phyloP scores from a whole-genome alignment of 2,888 invertebrate genomes.

The Bugulina stolonifera region DNA sequence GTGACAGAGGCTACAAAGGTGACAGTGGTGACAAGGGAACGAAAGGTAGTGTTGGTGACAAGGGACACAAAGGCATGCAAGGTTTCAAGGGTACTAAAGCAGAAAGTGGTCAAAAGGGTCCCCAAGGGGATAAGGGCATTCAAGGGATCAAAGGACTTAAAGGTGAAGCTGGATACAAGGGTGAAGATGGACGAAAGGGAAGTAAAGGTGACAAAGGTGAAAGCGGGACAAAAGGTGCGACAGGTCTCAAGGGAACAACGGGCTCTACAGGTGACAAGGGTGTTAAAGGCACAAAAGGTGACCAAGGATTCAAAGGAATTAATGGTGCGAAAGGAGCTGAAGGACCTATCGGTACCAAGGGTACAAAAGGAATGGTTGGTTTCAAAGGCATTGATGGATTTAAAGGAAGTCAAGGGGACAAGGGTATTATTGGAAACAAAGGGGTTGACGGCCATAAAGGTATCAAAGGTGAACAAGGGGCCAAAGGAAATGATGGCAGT shows the following conservation, averaged over 20 bases:
- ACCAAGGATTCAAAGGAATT: constrained; percentile 29
- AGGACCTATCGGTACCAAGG: constrained; percentile 21
- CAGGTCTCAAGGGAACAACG: not conserved
- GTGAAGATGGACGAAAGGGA: not conserved
- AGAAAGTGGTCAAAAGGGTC: constrained; percentile 1
- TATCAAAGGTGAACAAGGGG: constrained; percentile 8
- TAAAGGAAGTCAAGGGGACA: constrained; percentile 25
- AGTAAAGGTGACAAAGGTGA: not conserved
- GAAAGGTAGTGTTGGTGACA: not conserved
- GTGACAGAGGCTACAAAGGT: not conserved
- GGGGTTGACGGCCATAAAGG: constrained; percentile 4
- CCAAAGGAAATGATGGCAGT: not conserved
- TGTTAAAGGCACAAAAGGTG: not conserved
- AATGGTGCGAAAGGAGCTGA: not conserved
- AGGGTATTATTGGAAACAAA: constrained; percentile 27
- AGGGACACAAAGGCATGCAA: not conserved
- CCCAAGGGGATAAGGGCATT: not conserved
- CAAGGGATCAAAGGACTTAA: not conserved
- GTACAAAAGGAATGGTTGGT: constrained; percentile 27
- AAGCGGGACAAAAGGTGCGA: not conserved
- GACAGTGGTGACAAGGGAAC: not conserved
- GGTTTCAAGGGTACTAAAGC: not conserved
- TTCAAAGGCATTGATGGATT: constrained; percentile 25
- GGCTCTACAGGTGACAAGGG: not conserved
- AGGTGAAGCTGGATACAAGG: not conserved